Conservation (phyloP, 2,113 vertebrate genomes). For the Oceanodroma tethys region DNA sequence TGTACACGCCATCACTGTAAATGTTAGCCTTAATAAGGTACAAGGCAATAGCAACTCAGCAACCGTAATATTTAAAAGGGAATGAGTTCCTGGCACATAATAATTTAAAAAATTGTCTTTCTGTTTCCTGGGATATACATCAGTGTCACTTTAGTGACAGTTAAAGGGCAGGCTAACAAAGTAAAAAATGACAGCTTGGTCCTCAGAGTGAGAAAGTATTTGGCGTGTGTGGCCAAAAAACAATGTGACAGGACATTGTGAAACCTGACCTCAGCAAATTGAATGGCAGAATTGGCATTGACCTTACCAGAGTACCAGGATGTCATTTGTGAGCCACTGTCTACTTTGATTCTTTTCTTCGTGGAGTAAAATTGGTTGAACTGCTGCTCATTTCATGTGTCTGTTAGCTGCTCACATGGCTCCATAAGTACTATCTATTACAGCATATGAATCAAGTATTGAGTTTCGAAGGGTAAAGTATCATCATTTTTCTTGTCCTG, state of each 20-base stretch:
- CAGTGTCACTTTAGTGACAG: slow-evolving; percentile 21
- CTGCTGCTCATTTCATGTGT: background rate
- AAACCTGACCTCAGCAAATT: background rate
- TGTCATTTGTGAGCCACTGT: background rate
- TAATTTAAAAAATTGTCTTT: background rate
- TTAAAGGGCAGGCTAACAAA: slow-evolving; percentile 38
- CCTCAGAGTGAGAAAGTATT: background rate
- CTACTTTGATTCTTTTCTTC: background rate
- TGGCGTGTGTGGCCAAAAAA: background rate
- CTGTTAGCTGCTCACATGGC: background rate
- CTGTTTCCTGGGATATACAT: slow-evolving; percentile 18
- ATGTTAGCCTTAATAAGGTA: background rate
- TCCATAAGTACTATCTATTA: background rate
- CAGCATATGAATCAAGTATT: background rate
- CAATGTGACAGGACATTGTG: background rate
- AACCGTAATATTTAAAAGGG: background rate
- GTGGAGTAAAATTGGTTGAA: background rate
- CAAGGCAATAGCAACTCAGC: background rate
- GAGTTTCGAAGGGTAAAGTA: background rate
- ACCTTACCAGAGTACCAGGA: background rate
- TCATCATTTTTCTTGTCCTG: background rate
- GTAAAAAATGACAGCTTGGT: slow-evolving; percentile 23
- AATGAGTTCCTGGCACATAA: background rate
- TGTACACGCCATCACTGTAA: background rate
- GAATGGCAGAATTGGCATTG: background rate